Base-by-base conservation (phyloP, 2,888 invertebrate genomes). In the Ceraclea dissimilis region DNA sequence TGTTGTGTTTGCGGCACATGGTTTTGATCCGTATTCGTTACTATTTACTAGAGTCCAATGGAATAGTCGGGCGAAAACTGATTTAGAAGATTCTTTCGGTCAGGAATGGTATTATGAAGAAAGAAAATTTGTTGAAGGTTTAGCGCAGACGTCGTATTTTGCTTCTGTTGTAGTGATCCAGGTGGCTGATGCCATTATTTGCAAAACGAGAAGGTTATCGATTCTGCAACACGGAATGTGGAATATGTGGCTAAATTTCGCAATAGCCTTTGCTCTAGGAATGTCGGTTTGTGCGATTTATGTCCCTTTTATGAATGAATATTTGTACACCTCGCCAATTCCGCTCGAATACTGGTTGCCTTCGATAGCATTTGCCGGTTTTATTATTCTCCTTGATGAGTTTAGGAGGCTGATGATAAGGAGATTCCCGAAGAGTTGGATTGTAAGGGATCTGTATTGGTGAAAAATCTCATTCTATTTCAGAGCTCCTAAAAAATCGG, bases 101-200 rank as follows among this genome's bases (percentile, higher is more conserved):
- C 86, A 89, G 63, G 78, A 80, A 67, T 91, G 90, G 90, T 81
- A 80, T 2, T 87, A 78, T 66, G 64, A 69, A 1, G 84, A 86
- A 63, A 79, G 90, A 49, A 86, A 86, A 67, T 71, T 71, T 49
- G 68, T 90, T 2, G 87, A 89, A 67, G 81, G 79, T 66, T 85
- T 84, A 61, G 87, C 89, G 55, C 87, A 89, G 68, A 86, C 90
- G 0, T 85, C 88, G 16, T 91, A 86, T 72, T 92, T 90, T 66
- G 82, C 88, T 2, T 81, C 88, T 5, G 80, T 90, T 59, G 89
- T 90, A 33, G 78, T 86, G 67, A 86, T 86, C 49, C 90, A 90
- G 70, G 82, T 87, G 71, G 84, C 88, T 13, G 88, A 90, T 71
- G 79, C 86, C 57, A 82, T 90, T 60, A 85, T 89, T 65, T 88